phyloP scores from a whole-genome alignment of 2,888 invertebrate species.

The Trisateles emortualis region DNA sequence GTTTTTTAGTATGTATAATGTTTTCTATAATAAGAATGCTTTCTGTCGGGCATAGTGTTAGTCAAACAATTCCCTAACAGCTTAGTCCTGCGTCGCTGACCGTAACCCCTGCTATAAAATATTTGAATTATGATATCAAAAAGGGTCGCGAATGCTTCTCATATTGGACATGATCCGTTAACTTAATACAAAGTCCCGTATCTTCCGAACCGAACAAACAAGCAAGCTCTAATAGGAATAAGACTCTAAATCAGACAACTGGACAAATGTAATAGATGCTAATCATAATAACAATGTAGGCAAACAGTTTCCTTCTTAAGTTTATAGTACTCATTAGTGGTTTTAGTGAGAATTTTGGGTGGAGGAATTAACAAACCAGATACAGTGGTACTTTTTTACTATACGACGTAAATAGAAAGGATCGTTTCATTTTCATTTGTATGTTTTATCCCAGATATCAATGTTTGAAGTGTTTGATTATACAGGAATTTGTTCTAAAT shows the following conservation, averaged over 20 bases:
- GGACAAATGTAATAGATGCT: conserved; percentile 64
- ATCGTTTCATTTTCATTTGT: background rate
- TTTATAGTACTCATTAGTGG: conserved; percentile 51
- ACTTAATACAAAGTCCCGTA: conserved; percentile 30
- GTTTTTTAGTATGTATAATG: too few relatives aligned
- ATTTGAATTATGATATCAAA: conserved; percentile 23
- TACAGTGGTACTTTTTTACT: conserved; percentile 1
- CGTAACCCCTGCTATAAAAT: conserved; percentile 13
- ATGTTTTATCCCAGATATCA: too few relatives aligned
- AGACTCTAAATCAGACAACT: conserved; percentile 59
- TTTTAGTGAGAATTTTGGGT: conserved; percentile 43
- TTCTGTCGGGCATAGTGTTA: background rate
- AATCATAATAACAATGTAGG: conserved; percentile 66
- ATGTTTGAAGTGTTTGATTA: too few relatives aligned
- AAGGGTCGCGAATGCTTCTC: conserved; percentile 17
- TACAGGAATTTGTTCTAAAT: too few relatives aligned
- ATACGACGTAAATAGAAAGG: background rate
- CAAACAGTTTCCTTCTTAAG: conserved; percentile 59
- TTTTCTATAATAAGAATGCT: too few relatives aligned
- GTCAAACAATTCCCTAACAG: conserved; percentile 1
- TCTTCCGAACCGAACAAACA: conserved; percentile 41
- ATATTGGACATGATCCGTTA: conserved; percentile 22
- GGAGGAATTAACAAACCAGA: conserved; percentile 26
- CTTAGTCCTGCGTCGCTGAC: conserved; percentile 1
- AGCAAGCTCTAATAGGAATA: conserved; percentile 63